Base-by-base conservation (phyloP, 2,888 invertebrate species). In the Melanargia galathea region DNA sequence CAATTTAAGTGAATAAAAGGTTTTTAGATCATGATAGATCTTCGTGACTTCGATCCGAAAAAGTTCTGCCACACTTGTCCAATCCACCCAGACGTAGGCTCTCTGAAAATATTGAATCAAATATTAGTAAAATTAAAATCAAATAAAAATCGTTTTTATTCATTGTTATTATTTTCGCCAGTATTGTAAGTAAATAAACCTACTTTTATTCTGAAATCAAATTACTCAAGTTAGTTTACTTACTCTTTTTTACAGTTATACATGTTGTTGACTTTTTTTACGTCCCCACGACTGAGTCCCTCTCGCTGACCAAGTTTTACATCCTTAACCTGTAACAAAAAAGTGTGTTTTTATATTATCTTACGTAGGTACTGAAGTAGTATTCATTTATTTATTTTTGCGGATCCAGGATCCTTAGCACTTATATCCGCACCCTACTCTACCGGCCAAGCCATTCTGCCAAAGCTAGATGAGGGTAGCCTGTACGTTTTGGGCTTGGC, bases 261-360 rank as follows among this genome's bases (percentile, higher is more conserved):
- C 96, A 96, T 96, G 63, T 89, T 87, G 73, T 95, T 94, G 13
- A 96, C 84, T 81, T 96, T 96, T 67, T 92, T 92, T 10, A 96
- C 92, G 75, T 96, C 96, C 0, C 92, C 93, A 16, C 92, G 86
- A 63, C 96, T 96, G 71, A 96, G 93, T 0, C 95, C 95, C 61
- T 94, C 93, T 11, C 96, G 89, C 75, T 96, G 96, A 0, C 96
- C 96, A 73, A 96, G 86, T 70, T 90, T 90, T 0, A 86, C 82
- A 0, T 86, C 87, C 2, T 81, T 76, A 0, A 87, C 75, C 91
- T 91, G 64, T 0, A 73, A 67, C 16, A 55, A 40, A 56, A 46
- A 24, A 26, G 8, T 38, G 48, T 18, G 40, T 30, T 30, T 30
- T 30, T 18, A 43, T 11, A 10, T 18, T 46, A 10, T 4, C 45